Evolutionary conservation across 2,888 invertebrate genomes (phyloP), one percentile per base, ranked within the genome.

Genomic region (Phyllotreta cruciferae): DNA sequence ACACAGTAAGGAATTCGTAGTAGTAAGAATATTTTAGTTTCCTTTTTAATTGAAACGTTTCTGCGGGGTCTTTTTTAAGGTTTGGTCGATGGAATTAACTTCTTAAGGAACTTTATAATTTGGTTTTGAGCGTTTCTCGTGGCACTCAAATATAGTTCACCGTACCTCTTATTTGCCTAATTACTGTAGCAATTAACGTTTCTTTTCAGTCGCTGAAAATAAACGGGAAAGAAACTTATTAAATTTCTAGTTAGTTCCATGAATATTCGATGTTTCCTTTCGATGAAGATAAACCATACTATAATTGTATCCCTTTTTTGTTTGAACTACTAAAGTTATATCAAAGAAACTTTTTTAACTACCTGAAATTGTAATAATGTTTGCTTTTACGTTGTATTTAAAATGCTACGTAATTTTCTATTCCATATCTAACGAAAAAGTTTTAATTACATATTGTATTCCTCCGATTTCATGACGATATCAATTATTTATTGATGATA

Each of bases 161-260:
- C 50, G 14, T 36, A 50, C 34, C 50, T 50, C 50, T 50, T 50
- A 50, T 50, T 50, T 50, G 50, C 50, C 36, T 50, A 50, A 50
- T 50, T 50, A 50, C 50, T 10, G 36, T n/a, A 34, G 50, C 11
- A 50, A 50, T 50, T 50, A 50, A 50, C 50, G 50, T 50, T 50
- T 36, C 50, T 50, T 50, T 7, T 50, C 14, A 11, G 50, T 50
- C 1, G 10, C 10, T 36, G 2, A 35, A 50, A 50, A 36, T 36
- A 35, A 47, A 47, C 8, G 9, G 4, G 36, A 36, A 50, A 47
- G 11, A 50, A 50, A n/a, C 50, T 50, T 50, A 50, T 35, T 50
- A 50, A 50, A 50, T 50, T 50, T n/a, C n/a, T 10, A 35, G 50
- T 50, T 35, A 50, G 35, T 50, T 50, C 50, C 36, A 10, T 50